Percentiles rank a stretch among this genome's conserved stretches.
These are phyloP conservation scores for Myotis daubentonii DNA, from an alignment of 2,797 vertebrate genomes.

Conservation along the genomic window DNA sequence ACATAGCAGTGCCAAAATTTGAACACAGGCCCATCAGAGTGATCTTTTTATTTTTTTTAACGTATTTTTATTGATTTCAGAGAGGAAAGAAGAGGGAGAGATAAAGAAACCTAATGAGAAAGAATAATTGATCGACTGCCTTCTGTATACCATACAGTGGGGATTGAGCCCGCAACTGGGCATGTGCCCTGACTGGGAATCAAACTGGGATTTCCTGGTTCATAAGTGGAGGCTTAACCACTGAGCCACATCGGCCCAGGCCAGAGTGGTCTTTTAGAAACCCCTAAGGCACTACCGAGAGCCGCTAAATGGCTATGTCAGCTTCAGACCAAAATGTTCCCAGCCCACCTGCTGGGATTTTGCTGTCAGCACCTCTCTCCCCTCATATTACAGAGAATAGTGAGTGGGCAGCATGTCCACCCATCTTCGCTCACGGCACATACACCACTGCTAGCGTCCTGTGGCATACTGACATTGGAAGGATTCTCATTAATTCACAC, in stretches of 20 bases:
- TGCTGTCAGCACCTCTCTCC: neutral
- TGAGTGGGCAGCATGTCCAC: neutral
- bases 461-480: too few species aligned
- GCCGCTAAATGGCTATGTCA: neutral
- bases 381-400: neutral
- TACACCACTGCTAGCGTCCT: neutral
- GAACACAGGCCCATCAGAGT: neutral
- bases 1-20: neutral
- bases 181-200: too few species aligned
- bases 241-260: too few species aligned
- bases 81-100: too few species aligned
- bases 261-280: neutral
- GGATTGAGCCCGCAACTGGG: too few species aligned
- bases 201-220: too few species aligned
- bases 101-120: too few species aligned
- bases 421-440: neutral
- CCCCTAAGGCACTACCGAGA: neutral
- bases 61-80: too few species aligned
- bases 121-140: too few species aligned
- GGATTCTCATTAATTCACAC: neutral
- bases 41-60: neutral
- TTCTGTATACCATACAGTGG: too few species aligned
- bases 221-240: too few species aligned
- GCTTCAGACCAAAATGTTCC: neutral
- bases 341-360: neutral